A percentile compares a stretch with the other conserved stretches of the same genome.
Evolutionary conservation across 2,888 invertebrate genomes (phyloP).

Genomic region (Volucella inflata): DNA sequence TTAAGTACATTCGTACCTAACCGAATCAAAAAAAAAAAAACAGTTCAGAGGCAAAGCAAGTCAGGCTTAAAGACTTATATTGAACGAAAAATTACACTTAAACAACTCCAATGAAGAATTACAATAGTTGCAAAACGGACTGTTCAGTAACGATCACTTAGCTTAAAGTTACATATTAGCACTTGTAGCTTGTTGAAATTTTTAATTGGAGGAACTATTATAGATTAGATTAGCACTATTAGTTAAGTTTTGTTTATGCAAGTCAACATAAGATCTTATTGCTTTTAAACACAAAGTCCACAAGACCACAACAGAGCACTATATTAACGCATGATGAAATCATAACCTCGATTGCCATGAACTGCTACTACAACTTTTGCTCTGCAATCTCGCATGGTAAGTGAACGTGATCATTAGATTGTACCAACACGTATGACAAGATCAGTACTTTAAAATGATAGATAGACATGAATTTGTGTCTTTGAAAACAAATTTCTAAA

Average conservation of each 20-base stretch:
- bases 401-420: constrained; percentile 28
- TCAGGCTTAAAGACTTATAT: too few relatives aligned
- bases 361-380: neutral
- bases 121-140: too few relatives aligned
- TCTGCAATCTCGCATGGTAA: constrained; percentile 30
- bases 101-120: too few relatives aligned
- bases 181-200: too few relatives aligned
- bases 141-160: too few relatives aligned
- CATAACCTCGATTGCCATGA: constrained; percentile 8
- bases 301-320: neutral
- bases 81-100: too few relatives aligned
- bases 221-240: too few relatives aligned
- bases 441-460: constrained; percentile 23
- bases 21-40: too few relatives aligned
- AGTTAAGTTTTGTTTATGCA: neutral
- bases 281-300: constrained; percentile 22
- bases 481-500: neutral
- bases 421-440: constrained; percentile 21
- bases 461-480: neutral
- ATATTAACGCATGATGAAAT: constrained; percentile 38
- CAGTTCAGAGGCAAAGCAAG: too few relatives aligned
- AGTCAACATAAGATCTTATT: neutral
- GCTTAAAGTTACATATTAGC: too few relatives aligned
- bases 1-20: too few relatives aligned
- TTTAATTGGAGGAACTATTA: too few relatives aligned